Percentiles rank a stretch among this genome's conserved stretches.
phyloP scores from a whole-genome alignment of 2,888 invertebrate genomes.

The Caenorhabditis sulstoni region DNA sequence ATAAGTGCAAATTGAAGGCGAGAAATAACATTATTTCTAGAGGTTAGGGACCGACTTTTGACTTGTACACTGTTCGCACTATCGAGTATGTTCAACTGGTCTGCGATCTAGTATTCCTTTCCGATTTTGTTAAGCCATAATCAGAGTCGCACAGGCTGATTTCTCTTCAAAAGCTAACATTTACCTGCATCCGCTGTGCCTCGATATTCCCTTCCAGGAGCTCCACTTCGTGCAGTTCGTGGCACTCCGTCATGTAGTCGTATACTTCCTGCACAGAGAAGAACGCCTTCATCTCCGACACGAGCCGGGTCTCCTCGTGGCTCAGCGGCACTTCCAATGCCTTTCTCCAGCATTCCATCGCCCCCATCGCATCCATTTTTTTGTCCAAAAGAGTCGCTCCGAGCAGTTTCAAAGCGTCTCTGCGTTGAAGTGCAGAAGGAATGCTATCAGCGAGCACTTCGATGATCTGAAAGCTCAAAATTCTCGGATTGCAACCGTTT shows the following conservation, averaged over 20 bases:
- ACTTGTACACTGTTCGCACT: too few species aligned
- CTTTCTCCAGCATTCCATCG: slow-evolving; percentile 85
- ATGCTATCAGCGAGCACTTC: slow-evolving; percentile 42
- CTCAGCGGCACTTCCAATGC: slow-evolving; percentile 52
- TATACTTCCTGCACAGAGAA: slow-evolving; percentile 84
- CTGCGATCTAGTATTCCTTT: too few species aligned
- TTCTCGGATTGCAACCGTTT: background rate
- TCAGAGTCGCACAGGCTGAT: too few species aligned
- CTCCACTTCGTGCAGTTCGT: slow-evolving; percentile 88
- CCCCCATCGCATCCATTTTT: slow-evolving; percentile 68
- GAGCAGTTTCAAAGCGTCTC: slow-evolving; percentile 70
- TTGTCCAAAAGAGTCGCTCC: slow-evolving; percentile 69
- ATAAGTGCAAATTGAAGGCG: too few species aligned
- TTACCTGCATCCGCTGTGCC: slow-evolving; percentile 89
- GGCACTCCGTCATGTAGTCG: slow-evolving; percentile 90
- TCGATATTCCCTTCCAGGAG: slow-evolving; percentile 94
- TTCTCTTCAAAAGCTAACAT: background rate
- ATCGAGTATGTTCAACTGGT: too few species aligned
- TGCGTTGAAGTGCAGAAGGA: slow-evolving; percentile 24
- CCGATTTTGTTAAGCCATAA: too few species aligned
- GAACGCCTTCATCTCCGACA: slow-evolving; percentile 25
- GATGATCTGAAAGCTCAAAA: slow-evolving; percentile 46
- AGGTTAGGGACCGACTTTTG: slow-evolving; percentile 16
- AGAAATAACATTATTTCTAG: too few species aligned
- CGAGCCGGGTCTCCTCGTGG: slow-evolving; percentile 30